Evolutionary conservation across 2,888 invertebrate species (phyloP), one percentile per base, ranked within the genome.

Genomic region (Baronia brevicornis): DNA sequence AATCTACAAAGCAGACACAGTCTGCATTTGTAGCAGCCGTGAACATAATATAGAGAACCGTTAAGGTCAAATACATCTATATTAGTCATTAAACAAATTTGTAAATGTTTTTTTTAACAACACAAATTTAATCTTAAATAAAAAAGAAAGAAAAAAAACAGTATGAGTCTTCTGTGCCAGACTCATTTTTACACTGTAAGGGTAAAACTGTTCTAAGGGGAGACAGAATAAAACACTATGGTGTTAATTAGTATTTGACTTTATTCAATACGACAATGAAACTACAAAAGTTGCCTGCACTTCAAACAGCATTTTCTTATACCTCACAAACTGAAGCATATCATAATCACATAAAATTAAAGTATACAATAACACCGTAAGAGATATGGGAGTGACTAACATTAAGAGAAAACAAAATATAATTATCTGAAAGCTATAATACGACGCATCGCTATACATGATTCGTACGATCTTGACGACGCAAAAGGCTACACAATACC

Each of bases 181-280:
- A n/a, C n/a, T n/a, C n/a, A n/a, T n/a, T n/a, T n/a, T n/a, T n/a
- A 12, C 4, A 3, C 1, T 11, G 11, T 12, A 6, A 5, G 11
- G 5, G 23, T 23, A 22, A 4, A 6, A 5, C 5, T 9, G 13
- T 7, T 6, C 2, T 24, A 21, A 9, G n/a, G 5, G 2, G 26
- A 30, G 42, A 31, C 38, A 38, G 53, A 65, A 60, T 51, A 29
- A 57, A 53, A 56, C 41, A 50, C 37, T 25, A 10, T 3, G 2
- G 17, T 8, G 36, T 52, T 53, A 68, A 71, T 77, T 74, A 78
- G 70, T 80, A 78, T 75, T 79, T 78, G 80, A 80, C 66, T 82
- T 82, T 84, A 84, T 79, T 84, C 70, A 80, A 74, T 84, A 85
- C 84, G 84, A 85, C 82, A 84, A 85, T 84, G 84, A 84, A 84